Conservation (phyloP, 2,888 invertebrate genomes). For the Girardia tigrina region DNA sequence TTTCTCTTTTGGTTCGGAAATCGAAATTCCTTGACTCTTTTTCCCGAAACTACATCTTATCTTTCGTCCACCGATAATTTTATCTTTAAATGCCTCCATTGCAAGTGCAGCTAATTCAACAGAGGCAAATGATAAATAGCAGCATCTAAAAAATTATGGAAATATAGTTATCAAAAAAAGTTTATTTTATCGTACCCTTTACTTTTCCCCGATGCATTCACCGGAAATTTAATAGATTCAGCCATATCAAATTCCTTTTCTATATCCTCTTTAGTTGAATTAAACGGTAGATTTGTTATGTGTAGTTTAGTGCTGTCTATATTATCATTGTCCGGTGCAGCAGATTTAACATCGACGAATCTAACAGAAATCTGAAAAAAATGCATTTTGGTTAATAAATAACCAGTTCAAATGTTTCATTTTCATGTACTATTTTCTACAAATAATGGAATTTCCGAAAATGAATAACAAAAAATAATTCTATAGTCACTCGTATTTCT, state of each 20-base stretch:
- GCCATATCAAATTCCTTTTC: constrained; percentile 8
- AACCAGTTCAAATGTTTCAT: too few relatives aligned
- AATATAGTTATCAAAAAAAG: neutral
- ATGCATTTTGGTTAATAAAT: too few relatives aligned
- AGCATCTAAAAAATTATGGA: neutral
- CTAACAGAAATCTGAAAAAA: neutral
- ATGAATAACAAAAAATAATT: too few relatives aligned
- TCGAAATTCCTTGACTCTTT: neutral
- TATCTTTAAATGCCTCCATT: constrained; percentile 4
- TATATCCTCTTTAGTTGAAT: neutral
- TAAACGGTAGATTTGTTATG: neutral
- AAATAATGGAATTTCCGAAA: too few relatives aligned
- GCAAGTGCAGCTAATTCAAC: neutral
- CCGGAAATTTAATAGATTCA: neutral
- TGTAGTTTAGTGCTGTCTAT: neutral
- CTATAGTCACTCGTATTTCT: too few relatives aligned
- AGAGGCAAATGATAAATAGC: neutral
- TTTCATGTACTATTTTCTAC: too few relatives aligned
- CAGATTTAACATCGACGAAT: neutral
- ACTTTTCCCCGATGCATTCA: neutral
- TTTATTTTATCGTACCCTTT: neutral
- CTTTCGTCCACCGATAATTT: neutral
- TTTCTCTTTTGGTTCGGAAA: neutral
- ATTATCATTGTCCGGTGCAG: neutral
- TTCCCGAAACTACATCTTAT: neutral